These are phyloP conservation scores for Donacobius atricapilla DNA, from an alignment of 2,113 vertebrate genomes.

Conservation along the genomic window DNA sequence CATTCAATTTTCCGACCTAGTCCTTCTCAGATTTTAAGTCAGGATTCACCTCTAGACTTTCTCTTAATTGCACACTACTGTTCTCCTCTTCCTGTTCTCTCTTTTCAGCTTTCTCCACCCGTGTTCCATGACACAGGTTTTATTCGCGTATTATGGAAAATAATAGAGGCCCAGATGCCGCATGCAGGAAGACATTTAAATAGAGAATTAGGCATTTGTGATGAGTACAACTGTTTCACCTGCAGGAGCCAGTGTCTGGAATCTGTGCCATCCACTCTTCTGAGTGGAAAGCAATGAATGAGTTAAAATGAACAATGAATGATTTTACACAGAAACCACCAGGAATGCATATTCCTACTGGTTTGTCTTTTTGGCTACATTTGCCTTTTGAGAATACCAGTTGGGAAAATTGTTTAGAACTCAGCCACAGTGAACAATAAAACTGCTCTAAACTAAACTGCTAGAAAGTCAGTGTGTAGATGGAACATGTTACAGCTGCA, in stretches of 20 bases:
- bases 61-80: background rate
- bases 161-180: background rate
- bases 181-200: background rate
- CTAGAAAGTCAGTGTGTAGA: background rate
- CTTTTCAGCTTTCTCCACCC: background rate
- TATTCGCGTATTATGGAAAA: background rate
- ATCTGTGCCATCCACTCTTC: background rate
- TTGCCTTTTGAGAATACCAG: constrained; percentile 47
- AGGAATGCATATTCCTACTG: constrained; percentile 49
- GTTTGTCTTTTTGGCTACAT: constrained; percentile 39
- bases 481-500: background rate
- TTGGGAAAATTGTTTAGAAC: constrained; percentile 45
- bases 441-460: background rate
- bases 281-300: background rate
- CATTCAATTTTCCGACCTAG: background rate
- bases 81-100: background rate
- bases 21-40: background rate
- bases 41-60: background rate
- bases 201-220: background rate
- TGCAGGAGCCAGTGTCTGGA: background rate
- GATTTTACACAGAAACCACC: constrained; percentile 53
- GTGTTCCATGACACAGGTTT: background rate
- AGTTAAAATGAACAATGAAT: constrained; percentile 53
- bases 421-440: constrained; percentile 25
- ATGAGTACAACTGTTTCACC: background rate